phyloP scores from a whole-genome alignment of 1,140 invertebrate species.

The Cydia amplana region DNA sequence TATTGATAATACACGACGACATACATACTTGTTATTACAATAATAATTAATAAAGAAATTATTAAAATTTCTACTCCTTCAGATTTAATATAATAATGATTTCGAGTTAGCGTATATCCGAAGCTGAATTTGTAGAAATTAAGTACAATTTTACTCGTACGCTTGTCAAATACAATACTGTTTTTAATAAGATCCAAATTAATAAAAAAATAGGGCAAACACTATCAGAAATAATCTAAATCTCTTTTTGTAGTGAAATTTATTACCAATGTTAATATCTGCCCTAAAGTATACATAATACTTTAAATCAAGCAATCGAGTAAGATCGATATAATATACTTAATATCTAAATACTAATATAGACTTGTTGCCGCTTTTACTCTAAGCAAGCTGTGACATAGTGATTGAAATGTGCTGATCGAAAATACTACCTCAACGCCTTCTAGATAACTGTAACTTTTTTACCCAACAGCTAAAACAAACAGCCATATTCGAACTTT shows the following conservation, averaged over 20 bases:
- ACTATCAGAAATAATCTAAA: not conserved
- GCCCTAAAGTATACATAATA: not conserved
- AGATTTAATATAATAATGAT: slow-evolving; percentile 50
- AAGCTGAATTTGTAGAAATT: slow-evolving; percentile 65
- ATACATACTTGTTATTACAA: slow-evolving; percentile 54
- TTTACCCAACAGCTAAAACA: not conserved
- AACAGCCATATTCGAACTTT: too few species aligned
- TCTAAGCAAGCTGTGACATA: slow-evolving; percentile 46
- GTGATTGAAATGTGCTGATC: slow-evolving; percentile 34
- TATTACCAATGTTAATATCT: slow-evolving; percentile 20
- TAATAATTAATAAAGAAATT: slow-evolving; percentile 45
- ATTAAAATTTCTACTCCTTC: slow-evolving; percentile 50
- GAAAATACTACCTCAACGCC: slow-evolving; percentile 13
- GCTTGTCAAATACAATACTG: slow-evolving; percentile 13
- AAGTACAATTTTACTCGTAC: slow-evolving; percentile 35
- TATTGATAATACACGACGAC: slow-evolving; percentile 68
- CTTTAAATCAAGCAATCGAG: slow-evolving; percentile 4
- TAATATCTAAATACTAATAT: slow-evolving; percentile 53
- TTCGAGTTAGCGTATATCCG: slow-evolving; percentile 34
- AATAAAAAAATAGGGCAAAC: slow-evolving; percentile 4
- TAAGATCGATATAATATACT: slow-evolving; percentile 48
- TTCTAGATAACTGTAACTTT: not conserved
- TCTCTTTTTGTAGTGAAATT: too few species aligned
- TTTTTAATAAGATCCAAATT: not conserved
- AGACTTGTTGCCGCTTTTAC: slow-evolving; percentile 59